Conservation (phyloP, 2,113 vertebrate genomes). For the Hydrochoerus hydrochaeris region DNA sequence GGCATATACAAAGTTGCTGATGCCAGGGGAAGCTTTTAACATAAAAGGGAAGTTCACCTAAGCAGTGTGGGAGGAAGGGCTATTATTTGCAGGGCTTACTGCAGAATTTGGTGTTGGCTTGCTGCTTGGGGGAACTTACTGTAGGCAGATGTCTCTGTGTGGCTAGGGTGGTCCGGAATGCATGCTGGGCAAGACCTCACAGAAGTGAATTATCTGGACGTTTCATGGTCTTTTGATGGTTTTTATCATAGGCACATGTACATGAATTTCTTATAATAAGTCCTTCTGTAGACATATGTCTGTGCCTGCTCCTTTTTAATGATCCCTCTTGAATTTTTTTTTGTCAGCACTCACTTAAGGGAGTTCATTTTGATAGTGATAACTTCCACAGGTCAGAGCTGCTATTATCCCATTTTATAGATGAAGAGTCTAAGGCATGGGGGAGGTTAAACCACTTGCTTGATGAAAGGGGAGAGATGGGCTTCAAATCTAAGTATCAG, state of each 20-base stretch:
- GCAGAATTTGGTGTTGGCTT: background rate
- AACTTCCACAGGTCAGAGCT: background rate
- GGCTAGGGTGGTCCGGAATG: background rate
- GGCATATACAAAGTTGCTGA: background rate
- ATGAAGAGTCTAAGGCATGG: background rate
- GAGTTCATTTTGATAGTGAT: background rate
- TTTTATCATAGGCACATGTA: background rate
- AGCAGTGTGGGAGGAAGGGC: background rate
- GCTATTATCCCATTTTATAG: background rate
- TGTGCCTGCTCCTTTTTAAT: background rate
- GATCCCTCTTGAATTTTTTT: background rate
- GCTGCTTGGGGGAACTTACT: background rate
- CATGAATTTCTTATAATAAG: background rate
- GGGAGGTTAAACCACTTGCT: background rate
- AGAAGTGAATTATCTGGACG: background rate
- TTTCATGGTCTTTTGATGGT: background rate
- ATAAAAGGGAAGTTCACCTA: background rate
- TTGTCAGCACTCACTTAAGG: background rate
- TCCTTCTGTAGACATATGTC: background rate
- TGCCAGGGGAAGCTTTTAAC: background rate
- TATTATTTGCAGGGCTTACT: background rate
- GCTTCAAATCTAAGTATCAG: background rate
- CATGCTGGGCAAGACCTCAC: background rate
- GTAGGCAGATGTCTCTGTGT: background rate
- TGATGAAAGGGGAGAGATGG: background rate